A percentile compares a stretch with the other conserved stretches of the same genome.
These are phyloP conservation scores for Syngnathoides biaculeatus DNA, from an alignment of 2,113 vertebrate species.

Conservation along the genomic window DNA sequence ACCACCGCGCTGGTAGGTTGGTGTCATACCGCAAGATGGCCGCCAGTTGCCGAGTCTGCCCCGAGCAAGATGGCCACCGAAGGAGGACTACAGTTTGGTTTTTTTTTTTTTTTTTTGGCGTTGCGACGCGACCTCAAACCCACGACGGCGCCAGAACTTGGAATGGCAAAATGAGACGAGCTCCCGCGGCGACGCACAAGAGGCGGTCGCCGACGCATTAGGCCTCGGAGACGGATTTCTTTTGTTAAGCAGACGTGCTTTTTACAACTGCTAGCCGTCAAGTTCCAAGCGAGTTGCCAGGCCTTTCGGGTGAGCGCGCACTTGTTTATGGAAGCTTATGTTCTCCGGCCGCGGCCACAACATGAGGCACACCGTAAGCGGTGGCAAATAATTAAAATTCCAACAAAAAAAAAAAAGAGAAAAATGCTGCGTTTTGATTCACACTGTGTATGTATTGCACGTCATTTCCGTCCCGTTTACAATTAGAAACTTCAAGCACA, in stretches of 20 bases:
- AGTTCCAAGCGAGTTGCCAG: neutral
- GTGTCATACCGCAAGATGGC: neutral
- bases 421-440: neutral
- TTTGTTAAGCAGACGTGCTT: neutral
- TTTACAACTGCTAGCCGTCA: neutral
- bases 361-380: neutral
- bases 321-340: neutral
- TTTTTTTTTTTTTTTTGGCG: too few relatives aligned
- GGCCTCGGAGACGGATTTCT: neutral
- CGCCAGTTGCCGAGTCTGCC: neutral
- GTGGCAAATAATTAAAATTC: too few relatives aligned
- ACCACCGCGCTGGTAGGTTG: too few relatives aligned
- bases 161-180: neutral
- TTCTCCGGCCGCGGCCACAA: neutral
- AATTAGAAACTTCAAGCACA: too few relatives aligned
- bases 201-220: neutral
- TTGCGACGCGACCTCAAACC: conserved; percentile 74
- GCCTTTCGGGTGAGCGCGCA: neutral
- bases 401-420: neutral
- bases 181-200: neutral
- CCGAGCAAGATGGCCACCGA: conserved; percentile 35
- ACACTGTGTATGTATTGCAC: too few relatives aligned
- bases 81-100: too few relatives aligned
- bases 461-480: too few relatives aligned
- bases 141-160: conserved; percentile 8